phyloP scores from a whole-genome alignment of 2,113 vertebrate species.

The Garra rufa region DNA sequence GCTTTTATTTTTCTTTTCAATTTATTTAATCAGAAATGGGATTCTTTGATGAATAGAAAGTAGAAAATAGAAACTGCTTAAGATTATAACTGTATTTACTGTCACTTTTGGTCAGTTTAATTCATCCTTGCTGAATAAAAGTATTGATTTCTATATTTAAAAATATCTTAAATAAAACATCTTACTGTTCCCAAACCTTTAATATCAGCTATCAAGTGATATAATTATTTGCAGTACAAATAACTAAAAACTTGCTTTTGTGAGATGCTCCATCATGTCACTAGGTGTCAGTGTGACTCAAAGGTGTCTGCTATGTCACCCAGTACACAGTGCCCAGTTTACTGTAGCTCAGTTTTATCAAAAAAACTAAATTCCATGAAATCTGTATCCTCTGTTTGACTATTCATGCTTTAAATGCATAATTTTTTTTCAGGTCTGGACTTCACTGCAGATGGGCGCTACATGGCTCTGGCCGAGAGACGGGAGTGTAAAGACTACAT shows the following conservation, averaged over 20 bases:
- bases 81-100: background rate
- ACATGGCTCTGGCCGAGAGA: conserved; percentile 92
- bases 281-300: background rate
- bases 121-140: background rate
- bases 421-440: conserved; percentile 78
- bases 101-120: background rate
- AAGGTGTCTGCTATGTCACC: background rate
- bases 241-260: background rate
- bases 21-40: background rate
- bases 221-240: background rate
- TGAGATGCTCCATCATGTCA: background rate
- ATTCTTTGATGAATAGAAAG: background rate
- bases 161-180: too few species aligned
- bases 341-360: too few species aligned
- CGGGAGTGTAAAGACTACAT: conserved; percentile 94
- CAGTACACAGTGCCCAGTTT: background rate
- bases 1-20: too few species aligned
- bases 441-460: conserved; percentile 90
- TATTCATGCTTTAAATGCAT: background rate
- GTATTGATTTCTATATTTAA: background rate
- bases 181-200: background rate
- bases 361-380: background rate
- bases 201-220: background rate
- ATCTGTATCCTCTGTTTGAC: background rate
- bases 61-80: background rate